Percentiles rank a stretch among this genome's conserved stretches.
These are phyloP conservation scores for Spodoptera litura DNA, from an alignment of 1,140 invertebrate genomes.

Conservation along the genomic window DNA sequence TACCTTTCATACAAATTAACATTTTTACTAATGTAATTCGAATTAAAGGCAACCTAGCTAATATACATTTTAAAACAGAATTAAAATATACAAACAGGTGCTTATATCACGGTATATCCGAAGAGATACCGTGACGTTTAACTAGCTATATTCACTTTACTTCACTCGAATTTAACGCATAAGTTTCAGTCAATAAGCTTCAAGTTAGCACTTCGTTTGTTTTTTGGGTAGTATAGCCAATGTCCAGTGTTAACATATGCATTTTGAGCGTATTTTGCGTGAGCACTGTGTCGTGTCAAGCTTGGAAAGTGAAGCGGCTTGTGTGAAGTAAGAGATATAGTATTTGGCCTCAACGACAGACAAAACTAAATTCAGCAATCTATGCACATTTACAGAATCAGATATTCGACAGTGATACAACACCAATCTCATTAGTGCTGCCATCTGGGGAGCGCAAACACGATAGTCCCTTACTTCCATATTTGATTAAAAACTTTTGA, in stretches of 20 bases:
- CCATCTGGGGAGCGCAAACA: no score
- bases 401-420: no score
- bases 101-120: background rate
- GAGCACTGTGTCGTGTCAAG: slow-evolving; percentile 14
- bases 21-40: background rate
- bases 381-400: no score
- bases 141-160: slow-evolving; percentile 29
- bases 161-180: slow-evolving; percentile 18
- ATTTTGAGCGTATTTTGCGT: background rate
- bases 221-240: no score
- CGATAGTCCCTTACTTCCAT: background rate
- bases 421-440: no score
- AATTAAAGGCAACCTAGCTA: slow-evolving; percentile 18
- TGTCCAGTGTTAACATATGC: no score
- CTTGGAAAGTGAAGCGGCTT: background rate
- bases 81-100: slow-evolving; percentile 26
- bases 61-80: slow-evolving; percentile 7
- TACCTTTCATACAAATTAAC: background rate
- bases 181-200: slow-evolving; percentile 39
- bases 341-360: background rate
- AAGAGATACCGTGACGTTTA: slow-evolving; percentile 1
- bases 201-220: background rate
- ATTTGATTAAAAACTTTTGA: slow-evolving; percentile 26
- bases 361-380: no score
- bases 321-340: background rate